These are phyloP conservation scores for Diaphora mendica DNA, from an alignment of 2,888 invertebrate genomes.

Conservation along the genomic window DNA sequence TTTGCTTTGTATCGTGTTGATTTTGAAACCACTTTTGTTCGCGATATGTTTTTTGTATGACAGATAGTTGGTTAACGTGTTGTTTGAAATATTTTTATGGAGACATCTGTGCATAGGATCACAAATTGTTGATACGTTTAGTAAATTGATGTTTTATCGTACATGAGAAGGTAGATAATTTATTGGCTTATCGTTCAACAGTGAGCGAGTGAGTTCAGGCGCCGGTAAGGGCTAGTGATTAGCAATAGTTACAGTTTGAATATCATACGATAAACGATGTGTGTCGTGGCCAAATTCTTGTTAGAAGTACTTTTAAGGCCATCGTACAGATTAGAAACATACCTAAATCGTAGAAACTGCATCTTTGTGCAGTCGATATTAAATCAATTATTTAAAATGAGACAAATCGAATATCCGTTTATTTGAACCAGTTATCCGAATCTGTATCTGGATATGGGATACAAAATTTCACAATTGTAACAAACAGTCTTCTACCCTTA, in stretches of 20 bases:
- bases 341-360: neutral
- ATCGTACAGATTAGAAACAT: conserved; percentile 9
- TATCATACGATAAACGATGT: conserved; percentile 23
- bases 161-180: conserved; percentile 39
- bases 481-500: no score
- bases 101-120: conserved; percentile 48
- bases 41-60: conserved; percentile 70
- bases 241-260: conserved; percentile 21
- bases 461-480: no score
- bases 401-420: no score
- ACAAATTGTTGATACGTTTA: conserved; percentile 34
- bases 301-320: conserved; percentile 17
- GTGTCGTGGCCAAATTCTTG: conserved; percentile 17
- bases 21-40: conserved; percentile 79
- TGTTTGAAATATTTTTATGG: conserved; percentile 51
- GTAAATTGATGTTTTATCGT: conserved; percentile 35
- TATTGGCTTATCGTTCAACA: conserved; percentile 42
- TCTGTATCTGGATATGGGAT: no score
- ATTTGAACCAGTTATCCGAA: no score
- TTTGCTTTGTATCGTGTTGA: conserved; percentile 77
- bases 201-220: conserved; percentile 23
- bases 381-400: no score
- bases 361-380: no score
- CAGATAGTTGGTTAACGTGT: conserved; percentile 54
- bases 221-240: conserved; percentile 37